phyloP scores from a whole-genome alignment of 2,888 invertebrate species.

The Pristionchus mayeri region DNA sequence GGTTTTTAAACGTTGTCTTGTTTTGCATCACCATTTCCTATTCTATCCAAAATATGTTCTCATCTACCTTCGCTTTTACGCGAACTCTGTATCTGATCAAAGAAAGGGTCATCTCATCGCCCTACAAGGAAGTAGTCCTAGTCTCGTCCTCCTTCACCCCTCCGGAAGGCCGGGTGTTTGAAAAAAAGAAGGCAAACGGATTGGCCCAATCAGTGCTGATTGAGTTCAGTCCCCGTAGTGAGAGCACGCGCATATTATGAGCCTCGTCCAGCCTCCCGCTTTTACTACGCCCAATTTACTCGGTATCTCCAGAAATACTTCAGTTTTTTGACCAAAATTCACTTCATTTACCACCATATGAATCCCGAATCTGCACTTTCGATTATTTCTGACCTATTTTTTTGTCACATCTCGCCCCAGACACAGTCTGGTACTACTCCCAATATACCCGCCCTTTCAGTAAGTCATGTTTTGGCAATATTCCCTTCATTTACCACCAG shows the following conservation, averaged over 20 bases:
- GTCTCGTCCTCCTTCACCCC: neutral
- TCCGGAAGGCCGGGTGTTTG: constrained; percentile 6
- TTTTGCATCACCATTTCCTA: no score
- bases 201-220: constrained; percentile 37
- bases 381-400: no score
- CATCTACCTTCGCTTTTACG: neutral
- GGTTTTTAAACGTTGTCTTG: no score
- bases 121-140: constrained; percentile 4
- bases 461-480: no score
- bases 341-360: neutral
- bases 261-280: neutral
- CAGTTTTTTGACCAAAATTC: neutral
- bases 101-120: no score
- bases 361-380: no score
- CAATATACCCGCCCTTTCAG: no score
- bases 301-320: no score
- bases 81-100: neutral
- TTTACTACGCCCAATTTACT: no score
- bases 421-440: no score
- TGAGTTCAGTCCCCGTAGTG: neutral
- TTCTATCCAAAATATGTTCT: neutral
- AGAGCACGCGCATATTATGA: neutral
- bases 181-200: neutral
- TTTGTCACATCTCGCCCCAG: no score
- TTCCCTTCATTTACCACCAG: no score